Evolutionary conservation across 2,888 invertebrate genomes (phyloP), one percentile per base, ranked within the genome.

Genomic region (Nemotelus pantherinus): DNA sequence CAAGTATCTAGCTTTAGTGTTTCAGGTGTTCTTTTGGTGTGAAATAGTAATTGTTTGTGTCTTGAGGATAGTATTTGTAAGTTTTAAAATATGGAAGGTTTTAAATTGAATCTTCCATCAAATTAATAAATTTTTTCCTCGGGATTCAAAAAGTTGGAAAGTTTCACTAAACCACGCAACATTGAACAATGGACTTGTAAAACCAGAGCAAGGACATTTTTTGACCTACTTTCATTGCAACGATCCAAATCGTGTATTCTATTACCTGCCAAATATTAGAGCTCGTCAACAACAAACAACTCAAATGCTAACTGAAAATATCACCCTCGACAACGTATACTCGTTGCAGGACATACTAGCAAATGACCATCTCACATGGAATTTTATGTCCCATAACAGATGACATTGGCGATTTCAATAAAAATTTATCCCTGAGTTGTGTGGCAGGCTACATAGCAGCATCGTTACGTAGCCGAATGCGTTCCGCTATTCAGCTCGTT

Each of bases 321-420:
- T 25, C 25, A 25, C 25, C 25, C 25, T 25, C 25, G 25, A 25
- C 25, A 25, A 25, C 25, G 25, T 25, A 25, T 25, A 25, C 25
- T 25, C 25, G 25, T 25, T 25, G 25, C 25, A 10, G 10, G 10
- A 6, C 10, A 53, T 10, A 53, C 53, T 9, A 6, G 10, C 53
- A 53, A 53, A 10, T 10, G 7, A 9, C 53, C 10, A 9, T 10
- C 53, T 1, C 1, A 53, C 7, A 6, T n/a, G 3, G 45, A 10
- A 65, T 44, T 65, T 65, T 45, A 65, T 65, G 44, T 45, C 10
- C 47, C 47, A n/a, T 65, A 65, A 9, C 7, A 53, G 45, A 44
- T n/a, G 47, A 44, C 65, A 10, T 47, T 47, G 41, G 6, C 65
- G 2, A 47, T 65, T 65, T 65, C 65, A 65, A 65, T 65, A 65